These are phyloP conservation scores for Sinohyriopsis cumingii DNA, from an alignment of 2,888 invertebrate genomes.

Conservation along the genomic window DNA sequence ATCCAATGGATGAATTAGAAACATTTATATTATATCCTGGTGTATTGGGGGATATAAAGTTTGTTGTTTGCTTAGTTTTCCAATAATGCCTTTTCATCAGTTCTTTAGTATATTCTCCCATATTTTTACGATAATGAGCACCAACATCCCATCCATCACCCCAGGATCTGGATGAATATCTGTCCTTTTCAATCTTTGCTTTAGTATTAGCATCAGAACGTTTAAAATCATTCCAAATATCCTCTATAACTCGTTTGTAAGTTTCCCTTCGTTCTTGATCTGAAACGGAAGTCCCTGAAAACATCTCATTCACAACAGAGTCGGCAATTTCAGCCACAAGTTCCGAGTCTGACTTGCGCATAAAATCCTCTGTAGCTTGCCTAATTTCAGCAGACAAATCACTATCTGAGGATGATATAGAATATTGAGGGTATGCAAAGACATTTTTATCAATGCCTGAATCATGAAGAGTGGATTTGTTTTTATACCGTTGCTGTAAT, in stretches of 20 bases:
- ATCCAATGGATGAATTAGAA: constrained; percentile 13
- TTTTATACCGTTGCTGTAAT: no score
- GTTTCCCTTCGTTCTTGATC: constrained; percentile 24
- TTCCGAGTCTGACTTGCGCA: constrained; percentile 35
- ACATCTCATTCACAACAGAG: constrained; percentile 42
- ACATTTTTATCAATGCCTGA: no score
- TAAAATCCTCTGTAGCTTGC: constrained; percentile 36
- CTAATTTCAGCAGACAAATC: constrained; percentile 31
- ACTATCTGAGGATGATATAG: constrained; percentile 8
- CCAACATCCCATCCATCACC: constrained; percentile 6
- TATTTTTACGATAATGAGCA: constrained; percentile 29
- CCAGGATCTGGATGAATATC: no score
- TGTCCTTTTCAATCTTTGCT: constrained; percentile 3
- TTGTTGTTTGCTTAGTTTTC: constrained; percentile 10
- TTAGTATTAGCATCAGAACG: constrained; percentile 29
- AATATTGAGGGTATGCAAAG: no score
- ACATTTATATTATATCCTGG: background rate
- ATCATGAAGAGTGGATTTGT: no score
- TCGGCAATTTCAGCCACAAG: constrained; percentile 40
- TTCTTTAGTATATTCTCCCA: constrained; percentile 35
- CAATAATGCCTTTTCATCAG: constrained; percentile 50
- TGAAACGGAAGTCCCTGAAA: constrained; percentile 32
- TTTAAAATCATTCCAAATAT: constrained; percentile 47
- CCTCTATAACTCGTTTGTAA: constrained; percentile 31
- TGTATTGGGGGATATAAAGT: no score